phyloP scores from a whole-genome alignment of 2,888 invertebrate species.

The Lithophane ornitopus region DNA sequence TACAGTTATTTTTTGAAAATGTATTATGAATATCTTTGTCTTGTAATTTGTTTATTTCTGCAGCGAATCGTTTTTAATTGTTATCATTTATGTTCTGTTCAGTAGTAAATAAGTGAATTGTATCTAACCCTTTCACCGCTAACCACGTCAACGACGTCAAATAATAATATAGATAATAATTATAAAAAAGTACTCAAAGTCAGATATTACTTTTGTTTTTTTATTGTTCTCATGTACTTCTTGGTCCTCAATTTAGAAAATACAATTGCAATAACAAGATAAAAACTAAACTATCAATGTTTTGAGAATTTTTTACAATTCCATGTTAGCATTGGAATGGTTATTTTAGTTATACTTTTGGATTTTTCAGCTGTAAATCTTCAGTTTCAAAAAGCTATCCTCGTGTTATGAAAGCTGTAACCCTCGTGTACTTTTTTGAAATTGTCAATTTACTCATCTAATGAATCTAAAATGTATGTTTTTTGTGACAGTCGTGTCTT shows the following conservation, averaged over 20 bases:
- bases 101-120: constrained; percentile 17
- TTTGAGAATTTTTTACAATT: constrained; percentile 61
- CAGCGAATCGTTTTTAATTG: constrained; percentile 14
- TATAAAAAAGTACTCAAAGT: constrained; percentile 60
- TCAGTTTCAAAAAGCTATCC: constrained; percentile 63
- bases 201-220: constrained; percentile 56
- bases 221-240: constrained; percentile 60
- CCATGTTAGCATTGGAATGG: constrained; percentile 41
- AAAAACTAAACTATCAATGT: constrained; percentile 50
- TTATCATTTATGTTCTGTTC: neutral
- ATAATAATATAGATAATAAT: constrained; percentile 19
- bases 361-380: constrained; percentile 64
- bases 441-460: constrained; percentile 58
- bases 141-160: constrained; percentile 16
- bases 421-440: constrained; percentile 58
- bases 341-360: constrained; percentile 54
- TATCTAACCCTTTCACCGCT: constrained; percentile 43
- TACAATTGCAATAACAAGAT: constrained; percentile 60
- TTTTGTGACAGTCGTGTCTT: constrained; percentile 18
- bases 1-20: constrained; percentile 8
- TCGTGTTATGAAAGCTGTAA: constrained; percentile 49
- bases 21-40: constrained; percentile 21
- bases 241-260: constrained; percentile 46
- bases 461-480: constrained; percentile 62
- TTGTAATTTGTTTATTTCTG: constrained; percentile 53